Base-by-base conservation (phyloP, 2,888 invertebrate species). In the Amblyjoppa proteus region DNA sequence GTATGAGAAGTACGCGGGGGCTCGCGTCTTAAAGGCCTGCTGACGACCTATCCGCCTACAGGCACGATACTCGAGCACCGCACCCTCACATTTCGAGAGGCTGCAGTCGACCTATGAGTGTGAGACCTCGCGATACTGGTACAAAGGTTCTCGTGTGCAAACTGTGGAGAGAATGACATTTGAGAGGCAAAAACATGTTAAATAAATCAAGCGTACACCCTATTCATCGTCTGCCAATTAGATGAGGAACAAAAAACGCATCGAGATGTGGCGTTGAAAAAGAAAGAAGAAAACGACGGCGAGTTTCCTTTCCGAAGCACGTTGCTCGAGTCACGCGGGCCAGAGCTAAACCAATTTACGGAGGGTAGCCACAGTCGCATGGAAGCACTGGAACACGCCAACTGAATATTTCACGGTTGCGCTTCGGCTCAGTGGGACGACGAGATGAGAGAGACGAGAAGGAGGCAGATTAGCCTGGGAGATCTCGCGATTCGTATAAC, bases 351-450 rank as follows among this genome's bases (percentile, higher is more conserved):
- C 80, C 38, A 51, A 75, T 80, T 84, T 71, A 76, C 53, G 28
- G 66, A 64, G 70, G 38, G 53, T 78, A 68, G 58, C 61, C 51
- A 25, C 53, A 53, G 75, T 64, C 51, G 6, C 5, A n/a, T 31
- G 25, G 45, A 61, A 61, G 51, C 45, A 25, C 51, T 20, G 31
- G 66, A 49, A 69, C 61, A 76, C 58, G 51, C 51, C 53, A 31
- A 82, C 70, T 81, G 76, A 83, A 87, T 82, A 85, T 82, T 81
- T 82, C 51, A 87, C 34, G 76, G 71, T 68, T 45, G 69, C 16
- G 58, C 56, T 31, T 9, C 31, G 76, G 56, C 69, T 82, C 68
- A 70, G 83, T 31, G 31, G 45, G 53, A 13, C 45, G 45, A 49
- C 78, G 75, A 64, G 68, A 77, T 77, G 51, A 25, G 53, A 66